phyloP scores from a whole-genome alignment of 2,113 vertebrate species.

The Gymnobelideus leadbeateri region DNA sequence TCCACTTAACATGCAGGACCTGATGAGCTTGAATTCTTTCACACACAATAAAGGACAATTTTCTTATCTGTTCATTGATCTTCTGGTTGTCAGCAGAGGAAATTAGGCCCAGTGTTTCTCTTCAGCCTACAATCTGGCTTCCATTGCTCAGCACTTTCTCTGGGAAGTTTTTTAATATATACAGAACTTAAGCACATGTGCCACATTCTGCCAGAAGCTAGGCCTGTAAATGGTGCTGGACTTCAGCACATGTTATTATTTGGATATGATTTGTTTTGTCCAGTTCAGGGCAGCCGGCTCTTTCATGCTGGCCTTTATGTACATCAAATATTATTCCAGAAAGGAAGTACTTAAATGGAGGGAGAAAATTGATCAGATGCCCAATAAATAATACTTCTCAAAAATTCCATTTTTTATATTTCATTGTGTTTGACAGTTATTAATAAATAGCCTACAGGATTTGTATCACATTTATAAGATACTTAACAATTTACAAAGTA shows the following conservation, averaged over 20 bases:
- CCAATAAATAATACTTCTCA: constrained; percentile 50
- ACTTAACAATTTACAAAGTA: too few species aligned
- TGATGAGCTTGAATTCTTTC: constrained; percentile 3
- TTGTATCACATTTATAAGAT: too few species aligned
- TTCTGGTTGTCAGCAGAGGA: background rate
- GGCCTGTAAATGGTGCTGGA: background rate
- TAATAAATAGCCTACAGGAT: constrained; percentile 29
- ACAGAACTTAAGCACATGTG: background rate
- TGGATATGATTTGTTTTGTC: constrained; percentile 34
- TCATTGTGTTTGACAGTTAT: constrained; percentile 37
- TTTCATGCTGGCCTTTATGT: constrained; percentile 11
- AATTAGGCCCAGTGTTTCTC: background rate
- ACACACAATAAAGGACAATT: constrained; percentile 7
- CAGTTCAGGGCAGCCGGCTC: constrained; percentile 32
- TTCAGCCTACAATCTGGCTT: background rate
- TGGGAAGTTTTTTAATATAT: background rate
- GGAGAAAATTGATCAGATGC: constrained; percentile 11
- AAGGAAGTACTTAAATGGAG: constrained; percentile 38
- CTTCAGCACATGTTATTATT: background rate
- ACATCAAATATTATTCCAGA: constrained; percentile 38
- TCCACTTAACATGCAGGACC: too few species aligned
- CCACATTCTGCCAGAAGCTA: constrained; percentile 28
- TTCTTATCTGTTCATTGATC: background rate
- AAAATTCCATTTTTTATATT: constrained; percentile 37
- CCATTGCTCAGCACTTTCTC: background rate